These are phyloP conservation scores for Pampus argenteus DNA, from an alignment of 2,797 vertebrate species.

Conservation along the genomic window DNA sequence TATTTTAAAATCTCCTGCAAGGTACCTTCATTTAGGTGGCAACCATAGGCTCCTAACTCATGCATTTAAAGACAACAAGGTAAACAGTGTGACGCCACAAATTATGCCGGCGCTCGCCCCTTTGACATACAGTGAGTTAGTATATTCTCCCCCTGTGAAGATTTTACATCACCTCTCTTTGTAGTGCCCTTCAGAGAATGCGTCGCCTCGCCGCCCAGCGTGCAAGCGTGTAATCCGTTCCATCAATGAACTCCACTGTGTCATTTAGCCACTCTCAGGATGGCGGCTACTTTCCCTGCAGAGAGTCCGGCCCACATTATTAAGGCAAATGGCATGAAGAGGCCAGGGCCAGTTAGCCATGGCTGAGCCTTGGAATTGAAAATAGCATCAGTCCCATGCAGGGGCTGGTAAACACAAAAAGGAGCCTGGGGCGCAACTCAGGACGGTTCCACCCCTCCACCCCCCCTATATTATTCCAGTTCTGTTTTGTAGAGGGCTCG, in stretches of 20 bases:
- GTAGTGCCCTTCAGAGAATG: constrained; percentile 74
- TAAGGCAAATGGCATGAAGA: constrained; percentile 80
- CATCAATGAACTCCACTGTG: constrained; percentile 83
- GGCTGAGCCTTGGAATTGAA: constrained; percentile 80
- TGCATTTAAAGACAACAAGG: constrained; percentile 37
- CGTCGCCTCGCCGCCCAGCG: constrained; percentile 65
- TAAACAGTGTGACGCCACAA: constrained; percentile 56
- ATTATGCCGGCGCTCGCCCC: constrained; percentile 41
- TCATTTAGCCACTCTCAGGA: constrained; percentile 82
- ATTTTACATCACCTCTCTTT: constrained; percentile 63
- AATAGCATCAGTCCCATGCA: constrained; percentile 81
- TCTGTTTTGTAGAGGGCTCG: constrained; percentile 56
- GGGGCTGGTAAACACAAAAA: constrained; percentile 80
- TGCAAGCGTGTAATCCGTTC: constrained; percentile 81
- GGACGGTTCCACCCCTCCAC: constrained; percentile 40
- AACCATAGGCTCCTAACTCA: constrained; percentile 31
- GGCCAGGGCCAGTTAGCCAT: constrained; percentile 75
- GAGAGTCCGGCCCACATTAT: constrained; percentile 80
- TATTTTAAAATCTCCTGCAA: neutral
- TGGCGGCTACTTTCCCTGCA: constrained; percentile 73
- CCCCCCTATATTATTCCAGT: constrained; percentile 8
- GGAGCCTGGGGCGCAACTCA: constrained; percentile 61
- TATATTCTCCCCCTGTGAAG: constrained; percentile 47
- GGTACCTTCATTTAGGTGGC: neutral
- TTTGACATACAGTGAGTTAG: constrained; percentile 57